A percentile compares a stretch with the other conserved stretches of the same genome.
These are phyloP conservation scores for Lycodopsis pacificus DNA, from an alignment of 2,797 vertebrate genomes.

Conservation along the genomic window DNA sequence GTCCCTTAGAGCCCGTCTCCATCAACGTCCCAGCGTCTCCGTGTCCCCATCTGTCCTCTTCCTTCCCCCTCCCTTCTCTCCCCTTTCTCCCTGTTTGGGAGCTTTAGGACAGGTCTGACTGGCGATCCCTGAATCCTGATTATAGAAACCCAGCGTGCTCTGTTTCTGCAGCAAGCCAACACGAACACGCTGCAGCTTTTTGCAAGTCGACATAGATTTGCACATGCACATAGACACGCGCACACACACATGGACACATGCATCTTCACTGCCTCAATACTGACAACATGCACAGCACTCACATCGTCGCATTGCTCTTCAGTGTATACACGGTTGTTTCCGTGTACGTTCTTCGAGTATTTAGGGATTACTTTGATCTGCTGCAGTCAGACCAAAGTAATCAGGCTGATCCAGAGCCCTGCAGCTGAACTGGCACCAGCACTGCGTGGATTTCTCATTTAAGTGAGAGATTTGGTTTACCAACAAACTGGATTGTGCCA, in stretches of 20 bases:
- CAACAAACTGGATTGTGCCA: conserved; percentile 64
- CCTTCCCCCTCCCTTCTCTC: conserved; percentile 8
- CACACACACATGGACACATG: conserved; percentile 8
- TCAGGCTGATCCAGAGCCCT: conserved; percentile 77
- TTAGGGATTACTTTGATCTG: conserved; percentile 78
- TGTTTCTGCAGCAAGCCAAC: conserved; percentile 18
- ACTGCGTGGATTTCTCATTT: conserved; percentile 67
- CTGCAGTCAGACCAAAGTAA: conserved; percentile 73
- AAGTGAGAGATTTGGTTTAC: conserved; percentile 76
- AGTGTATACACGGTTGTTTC: conserved; percentile 39
- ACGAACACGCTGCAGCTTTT: conserved; percentile 3
- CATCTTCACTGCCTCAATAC: not conserved
- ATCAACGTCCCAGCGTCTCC: conserved; percentile 1
- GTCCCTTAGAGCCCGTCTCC: not conserved
- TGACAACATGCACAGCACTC: conserved; percentile 17
- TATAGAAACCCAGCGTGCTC: conserved; percentile 53
- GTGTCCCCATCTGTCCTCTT: conserved; percentile 53
- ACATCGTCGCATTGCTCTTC: conserved; percentile 15
- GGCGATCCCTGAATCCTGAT: conserved; percentile 72
- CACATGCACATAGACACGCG: not conserved
- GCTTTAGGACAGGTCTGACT: conserved; percentile 65
- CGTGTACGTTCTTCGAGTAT: conserved; percentile 59
- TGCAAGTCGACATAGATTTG: not conserved
- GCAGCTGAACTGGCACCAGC: conserved; percentile 69
- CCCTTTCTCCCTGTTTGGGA: conserved; percentile 31